Evolutionary conservation across 2,797 vertebrate genomes (phyloP), one percentile per base, ranked within the genome.

Genomic region (Characodon lateralis): DNA sequence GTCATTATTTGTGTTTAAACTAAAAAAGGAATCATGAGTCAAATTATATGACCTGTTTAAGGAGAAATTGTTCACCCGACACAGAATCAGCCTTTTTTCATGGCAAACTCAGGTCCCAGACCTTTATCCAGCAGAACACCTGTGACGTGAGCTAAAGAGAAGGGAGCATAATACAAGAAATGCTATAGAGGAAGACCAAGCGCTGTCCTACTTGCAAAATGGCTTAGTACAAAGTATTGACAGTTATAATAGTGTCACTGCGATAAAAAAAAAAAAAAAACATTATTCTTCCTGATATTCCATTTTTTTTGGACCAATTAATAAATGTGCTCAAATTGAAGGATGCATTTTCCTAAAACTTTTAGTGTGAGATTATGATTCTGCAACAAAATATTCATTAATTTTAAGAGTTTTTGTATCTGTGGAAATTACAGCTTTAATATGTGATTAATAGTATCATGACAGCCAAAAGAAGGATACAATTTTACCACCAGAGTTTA

Each of bases 401-500:
- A 63, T 63, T 31, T 35, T 28, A 59, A 13, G 13, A 61, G 14
- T 63, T 20, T 63, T 31, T 18, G 16, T 2, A 51, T 51, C 50
- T 51, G 50, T 18, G 51, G 16, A 63, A 16, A 63, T 63, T 63
- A 35, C 6, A 31, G 6, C 16, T 0, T 14, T 63, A 43, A 66
- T 24, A 0, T 14, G 50, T n/a, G 24, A 46, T 69, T 46, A 10
- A 43, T n/a, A 69, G 5, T 12, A 68, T 66, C 1, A 24, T 24
- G 39, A 9, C 31, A 41, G 2, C 10, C 35, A 43, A 69, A 43
- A n/a, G 13, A 69, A 69, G 22, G 24, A 6, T 41, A 43, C 41
- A 77, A 77, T 55, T 7, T 61, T n/a, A 55, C 73, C 81, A 77
- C 72, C 76, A 79, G 46, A 80, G 53, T 70, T 90, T 90, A 83